These are phyloP conservation scores for Podarcis siculus DNA, from an alignment of 2,797 vertebrate genomes.

Conservation along the genomic window DNA sequence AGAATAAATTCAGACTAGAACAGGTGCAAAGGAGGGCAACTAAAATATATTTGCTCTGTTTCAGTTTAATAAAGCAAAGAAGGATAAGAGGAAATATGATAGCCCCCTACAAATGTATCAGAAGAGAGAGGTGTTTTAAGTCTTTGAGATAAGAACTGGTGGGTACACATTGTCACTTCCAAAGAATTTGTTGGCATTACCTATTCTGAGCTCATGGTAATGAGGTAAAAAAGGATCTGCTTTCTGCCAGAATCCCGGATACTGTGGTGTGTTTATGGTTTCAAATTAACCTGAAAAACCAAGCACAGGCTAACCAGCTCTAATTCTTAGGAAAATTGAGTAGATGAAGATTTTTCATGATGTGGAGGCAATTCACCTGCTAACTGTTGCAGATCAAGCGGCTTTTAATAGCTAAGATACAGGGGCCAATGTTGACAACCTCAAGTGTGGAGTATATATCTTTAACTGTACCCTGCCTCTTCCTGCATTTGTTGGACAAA, in stretches of 20 bases:
- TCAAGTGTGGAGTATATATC: background rate
- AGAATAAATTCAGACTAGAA: background rate
- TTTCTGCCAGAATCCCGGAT: background rate
- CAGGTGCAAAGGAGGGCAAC: background rate
- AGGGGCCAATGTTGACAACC: background rate
- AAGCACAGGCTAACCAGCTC: background rate
- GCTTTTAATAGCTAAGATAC: background rate
- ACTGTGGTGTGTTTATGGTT: background rate
- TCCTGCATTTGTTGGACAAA: no score
- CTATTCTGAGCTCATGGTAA: background rate
- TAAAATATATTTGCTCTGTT: background rate
- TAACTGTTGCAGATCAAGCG: background rate
- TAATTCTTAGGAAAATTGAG: background rate
- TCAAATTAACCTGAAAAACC: no score
- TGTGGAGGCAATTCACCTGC: background rate
- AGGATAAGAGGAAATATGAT: background rate
- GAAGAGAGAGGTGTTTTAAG: background rate
- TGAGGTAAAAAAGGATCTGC: background rate
- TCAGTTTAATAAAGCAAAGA: background rate
- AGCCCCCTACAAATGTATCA: background rate
- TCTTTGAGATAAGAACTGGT: background rate
- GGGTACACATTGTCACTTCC: background rate
- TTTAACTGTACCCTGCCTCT: background rate
- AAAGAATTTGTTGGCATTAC: background rate
- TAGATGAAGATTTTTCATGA: background rate